A percentile compares a stretch with the other conserved stretches of the same genome.
These are phyloP conservation scores for Protodeltote pygarga DNA, from an alignment of 2,888 invertebrate species.

Conservation along the genomic window DNA sequence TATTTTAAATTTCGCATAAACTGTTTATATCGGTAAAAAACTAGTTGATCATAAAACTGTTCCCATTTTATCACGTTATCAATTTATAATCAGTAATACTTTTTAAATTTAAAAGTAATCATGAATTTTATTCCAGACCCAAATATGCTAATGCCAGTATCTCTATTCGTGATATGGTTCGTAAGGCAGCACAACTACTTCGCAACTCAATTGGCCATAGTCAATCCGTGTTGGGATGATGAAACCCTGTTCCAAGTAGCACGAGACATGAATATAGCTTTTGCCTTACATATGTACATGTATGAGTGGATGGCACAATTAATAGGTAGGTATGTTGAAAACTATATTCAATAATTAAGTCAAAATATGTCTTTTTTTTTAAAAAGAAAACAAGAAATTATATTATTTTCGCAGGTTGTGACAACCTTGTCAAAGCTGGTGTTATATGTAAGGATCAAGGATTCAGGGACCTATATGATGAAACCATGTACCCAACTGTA, in stretches of 20 bases:
- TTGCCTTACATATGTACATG: not conserved
- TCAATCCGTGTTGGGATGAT: slow-evolving; percentile 22
- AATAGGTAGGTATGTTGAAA: not conserved
- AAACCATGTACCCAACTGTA: slow-evolving; percentile 16
- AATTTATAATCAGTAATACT: too few species aligned
- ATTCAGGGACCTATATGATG: slow-evolving; percentile 41
- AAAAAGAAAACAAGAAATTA: not conserved
- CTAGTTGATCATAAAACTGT: too few species aligned
- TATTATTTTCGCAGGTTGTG: slow-evolving; percentile 25
- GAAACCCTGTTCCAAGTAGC: slow-evolving; percentile 9
- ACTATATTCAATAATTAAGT: not conserved
- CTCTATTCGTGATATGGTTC: slow-evolving; percentile 16
- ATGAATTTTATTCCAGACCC: slow-evolving; percentile 10
- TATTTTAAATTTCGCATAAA: too few species aligned
- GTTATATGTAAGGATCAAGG: slow-evolving; percentile 31
- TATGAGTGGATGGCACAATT: slow-evolving; percentile 11
- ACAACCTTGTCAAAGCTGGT: slow-evolving; percentile 30
- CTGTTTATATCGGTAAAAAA: too few species aligned
- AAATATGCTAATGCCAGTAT: slow-evolving; percentile 3
- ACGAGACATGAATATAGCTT: slow-evolving; percentile 16
- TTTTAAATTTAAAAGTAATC: too few species aligned
- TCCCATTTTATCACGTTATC: too few species aligned
- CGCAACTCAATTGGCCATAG: slow-evolving; percentile 1
- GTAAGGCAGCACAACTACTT: slow-evolving; percentile 12
- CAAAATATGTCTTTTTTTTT: too few species aligned